phyloP scores from a whole-genome alignment of 2,113 vertebrate genomes.

The Sylvia atricapilla region DNA sequence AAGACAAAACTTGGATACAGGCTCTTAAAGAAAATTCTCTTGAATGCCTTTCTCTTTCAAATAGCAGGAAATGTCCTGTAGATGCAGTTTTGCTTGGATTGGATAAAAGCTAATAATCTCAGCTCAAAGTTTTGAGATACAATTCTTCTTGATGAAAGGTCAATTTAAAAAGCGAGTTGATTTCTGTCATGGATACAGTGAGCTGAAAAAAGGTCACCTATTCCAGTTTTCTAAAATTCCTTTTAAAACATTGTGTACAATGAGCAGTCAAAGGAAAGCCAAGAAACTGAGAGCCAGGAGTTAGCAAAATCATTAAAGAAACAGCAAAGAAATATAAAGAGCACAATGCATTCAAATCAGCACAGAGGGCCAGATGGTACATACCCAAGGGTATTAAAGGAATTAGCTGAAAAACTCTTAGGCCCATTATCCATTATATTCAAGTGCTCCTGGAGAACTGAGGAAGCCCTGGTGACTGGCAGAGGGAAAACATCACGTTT shows the following conservation, averaged over 20 bases:
- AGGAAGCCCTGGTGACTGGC: slow-evolving; percentile 27
- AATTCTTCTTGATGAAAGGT: background rate
- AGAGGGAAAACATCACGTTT: background rate
- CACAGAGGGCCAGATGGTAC: slow-evolving; percentile 61
- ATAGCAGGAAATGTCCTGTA: background rate
- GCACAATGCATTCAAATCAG: background rate
- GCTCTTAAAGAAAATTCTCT: background rate
- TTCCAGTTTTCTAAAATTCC: background rate
- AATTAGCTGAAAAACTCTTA: slow-evolving; percentile 69
- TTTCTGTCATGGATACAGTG: background rate
- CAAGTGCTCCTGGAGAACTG: slow-evolving; percentile 43
- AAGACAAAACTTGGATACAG: background rate
- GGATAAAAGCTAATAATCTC: background rate
- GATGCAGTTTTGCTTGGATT: background rate
- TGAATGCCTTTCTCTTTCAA: background rate
- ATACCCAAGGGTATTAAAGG: slow-evolving; percentile 61
- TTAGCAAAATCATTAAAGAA: slow-evolving; percentile 44
- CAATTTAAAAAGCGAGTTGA: background rate
- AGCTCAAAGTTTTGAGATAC: background rate
- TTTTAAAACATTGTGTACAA: background rate
- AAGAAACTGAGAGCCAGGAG: background rate
- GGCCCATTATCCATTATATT: slow-evolving; percentile 64
- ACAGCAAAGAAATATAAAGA: slow-evolving; percentile 31
- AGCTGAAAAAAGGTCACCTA: background rate
- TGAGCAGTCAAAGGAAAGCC: background rate